These are phyloP conservation scores for Rhimphoctona megacephalus DNA, from an alignment of 2,888 invertebrate genomes.

Conservation along the genomic window DNA sequence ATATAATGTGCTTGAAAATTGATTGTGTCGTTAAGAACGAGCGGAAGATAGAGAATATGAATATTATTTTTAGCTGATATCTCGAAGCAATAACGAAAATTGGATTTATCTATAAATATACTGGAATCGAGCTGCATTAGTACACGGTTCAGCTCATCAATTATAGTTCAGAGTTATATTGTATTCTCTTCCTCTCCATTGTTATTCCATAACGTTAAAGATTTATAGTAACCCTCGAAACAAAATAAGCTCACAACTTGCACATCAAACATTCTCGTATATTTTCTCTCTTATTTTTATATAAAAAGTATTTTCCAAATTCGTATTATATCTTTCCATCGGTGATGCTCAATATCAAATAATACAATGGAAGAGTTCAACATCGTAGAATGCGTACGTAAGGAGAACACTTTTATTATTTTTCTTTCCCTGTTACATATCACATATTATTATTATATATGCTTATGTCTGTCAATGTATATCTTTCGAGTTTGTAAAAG, in stretches of 20 bases:
- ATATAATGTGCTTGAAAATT: conserved; percentile 37
- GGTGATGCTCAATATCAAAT: background rate
- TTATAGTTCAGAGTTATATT: conserved; percentile 32
- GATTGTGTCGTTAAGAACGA: conserved; percentile 23
- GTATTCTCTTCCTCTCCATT: conserved; percentile 35
- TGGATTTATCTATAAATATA: conserved; percentile 1
- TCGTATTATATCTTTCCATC: background rate
- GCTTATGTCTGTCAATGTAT: background rate
- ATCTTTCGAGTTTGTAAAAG: background rate
- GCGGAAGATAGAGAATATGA: conserved; percentile 8
- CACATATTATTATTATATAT: background rate
- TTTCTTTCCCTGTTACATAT: background rate
- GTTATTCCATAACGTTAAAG: conserved; percentile 53
- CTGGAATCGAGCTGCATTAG: background rate
- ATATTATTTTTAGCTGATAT: conserved; percentile 41
- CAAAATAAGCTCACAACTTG: conserved; percentile 1
- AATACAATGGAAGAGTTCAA: background rate
- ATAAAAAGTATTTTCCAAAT: background rate
- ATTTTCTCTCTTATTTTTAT: conserved; percentile 8
- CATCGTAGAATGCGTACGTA: background rate
- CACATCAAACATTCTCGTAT: background rate
- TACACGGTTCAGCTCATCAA: conserved; percentile 45
- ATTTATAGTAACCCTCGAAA: conserved; percentile 25
- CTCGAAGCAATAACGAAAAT: conserved; percentile 34
- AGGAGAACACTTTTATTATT: background rate